Evolutionary conservation across 2,797 vertebrate genomes (phyloP), one percentile per base, ranked within the genome.

Genomic region (Hephaestus fuliginosus): DNA sequence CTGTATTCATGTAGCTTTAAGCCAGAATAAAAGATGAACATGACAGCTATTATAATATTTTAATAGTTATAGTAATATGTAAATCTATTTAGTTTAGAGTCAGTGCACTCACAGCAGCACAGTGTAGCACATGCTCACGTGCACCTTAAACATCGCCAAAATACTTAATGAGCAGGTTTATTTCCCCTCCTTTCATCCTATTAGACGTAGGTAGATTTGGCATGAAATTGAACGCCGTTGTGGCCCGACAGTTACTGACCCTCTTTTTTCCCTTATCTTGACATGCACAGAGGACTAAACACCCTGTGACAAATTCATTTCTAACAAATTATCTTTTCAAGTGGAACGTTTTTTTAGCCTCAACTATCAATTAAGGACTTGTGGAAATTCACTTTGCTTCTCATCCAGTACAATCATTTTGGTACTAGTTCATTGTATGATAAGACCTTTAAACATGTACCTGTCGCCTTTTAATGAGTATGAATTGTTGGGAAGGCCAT

Each of bases 281-380:
- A 86, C 80, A 84, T 3, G 61, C 90, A 88, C 84, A 88, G 90
- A 74, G 90, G 86, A 82, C 46, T 43, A 30, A 85, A 49, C 64
- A 87, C 86, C 85, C 91, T 81, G 85, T 92, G 93, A 90, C 82
- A 87, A 81, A 86, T 95, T 91, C 89, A 91, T 95, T 92, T 90
- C 88, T 78, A 80, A 80, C 80, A 91, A 90, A 86, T 95, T 88
- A 91, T 77, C 85, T 93, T 81, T 80, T 91, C 83, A 72, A 94
- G 82, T 84, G 91, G 87, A 89, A 91, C 83, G 74, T 25, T 58
- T 46, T 81, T 77, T 85, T 77, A 57, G 49, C 69, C 67, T 81
- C 70, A 94, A 90, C 87, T 93, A 95, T 95, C 93, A 96, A 93
- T 95, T 95, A 95, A 81, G 78, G 56, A 64, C 71, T 86, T 76